Conservation (phyloP, 2,113 vertebrate species). For the Trichechus manatus region DNA sequence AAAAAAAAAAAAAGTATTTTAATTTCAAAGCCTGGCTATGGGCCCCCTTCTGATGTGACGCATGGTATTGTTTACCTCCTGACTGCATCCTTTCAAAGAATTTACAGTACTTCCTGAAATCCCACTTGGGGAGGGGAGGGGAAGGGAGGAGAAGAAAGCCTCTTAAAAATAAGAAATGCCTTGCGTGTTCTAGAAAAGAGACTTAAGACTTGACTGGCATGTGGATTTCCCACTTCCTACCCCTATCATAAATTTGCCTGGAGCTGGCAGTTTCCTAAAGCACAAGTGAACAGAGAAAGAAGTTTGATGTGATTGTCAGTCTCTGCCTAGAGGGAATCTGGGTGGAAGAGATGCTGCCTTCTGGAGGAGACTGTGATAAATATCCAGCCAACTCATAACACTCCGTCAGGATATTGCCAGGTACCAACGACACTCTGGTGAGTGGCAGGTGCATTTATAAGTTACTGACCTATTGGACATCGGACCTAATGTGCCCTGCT, state of each 20-base stretch:
- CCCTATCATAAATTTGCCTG: not conserved
- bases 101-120: slow-evolving; percentile 59
- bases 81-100: slow-evolving; percentile 51
- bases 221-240: not conserved
- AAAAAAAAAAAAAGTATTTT: slow-evolving; percentile 56
- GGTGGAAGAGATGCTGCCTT: slow-evolving; percentile 6
- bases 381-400: not conserved
- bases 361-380: not conserved
- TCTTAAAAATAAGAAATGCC: slow-evolving; percentile 13
- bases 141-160: not conserved
- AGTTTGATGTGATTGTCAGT: not conserved
- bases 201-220: not conserved
- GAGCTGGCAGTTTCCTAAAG: slow-evolving; percentile 3
- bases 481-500: not conserved
- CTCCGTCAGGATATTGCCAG: not conserved
- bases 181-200: not conserved
- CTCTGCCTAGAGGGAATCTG: not conserved
- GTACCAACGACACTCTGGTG: not conserved
- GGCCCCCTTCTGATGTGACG: slow-evolving; percentile 45
- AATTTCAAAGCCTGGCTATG: slow-evolving; percentile 73
- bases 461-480: not conserved
- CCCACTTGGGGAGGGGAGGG: not conserved
- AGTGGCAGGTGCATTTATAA: not conserved
- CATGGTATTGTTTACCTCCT: slow-evolving; percentile 64
- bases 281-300: not conserved